Base-by-base conservation (phyloP, 2,113 vertebrate genomes). In the Rhagologus leucostigma region DNA sequence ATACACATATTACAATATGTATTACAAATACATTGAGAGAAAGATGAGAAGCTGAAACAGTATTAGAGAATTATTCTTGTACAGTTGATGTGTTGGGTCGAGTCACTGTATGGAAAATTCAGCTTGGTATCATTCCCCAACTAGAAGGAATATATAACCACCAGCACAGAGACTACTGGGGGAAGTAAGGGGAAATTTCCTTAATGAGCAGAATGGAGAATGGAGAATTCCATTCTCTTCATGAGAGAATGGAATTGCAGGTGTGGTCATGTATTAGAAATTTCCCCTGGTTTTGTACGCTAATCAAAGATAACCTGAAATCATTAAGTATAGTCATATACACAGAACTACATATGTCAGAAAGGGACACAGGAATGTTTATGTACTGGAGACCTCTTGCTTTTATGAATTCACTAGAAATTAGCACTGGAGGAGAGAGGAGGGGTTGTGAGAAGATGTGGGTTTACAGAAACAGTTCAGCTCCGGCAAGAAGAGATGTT, bases 91-190 rank as follows among this genome's bases (percentile, higher is more conserved):
- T 24, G 32, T 24, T 69, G 14, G 17, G 13, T 39, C 18, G 21
- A 50, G 20, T 11, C 27, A 59, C 53, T 47, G 9, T 37, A 59
- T 13, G 42, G 32, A 59, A 53, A 79, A 35, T 42, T 65, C 64
- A 37, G 50, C 11, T 60, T 80, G 55, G n/a, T 23, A 47, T 53
- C 6, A 5, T n/a, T 79, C 10, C 6, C 22, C 59, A 22, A 35
- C 15, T 59, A 16, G 44, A 47, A 82, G 23, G 22, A n/a, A 23
- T 33, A 16, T 41, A 16, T 35, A 60, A 39, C 35, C 35, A 59
- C 17, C 21, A 35, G 35, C 26, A 22, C n/a, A 9, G 0, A 42
- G 16, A 18, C 33, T 56, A 2, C 4, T 49, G 41, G 5, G 5
- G 27, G 33, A 6, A 44, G 11, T 47, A 30, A 29, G 27, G 70